Evolutionary conservation across 2,888 invertebrate species (phyloP).

Genomic region (Sicus ferrugineus): DNA sequence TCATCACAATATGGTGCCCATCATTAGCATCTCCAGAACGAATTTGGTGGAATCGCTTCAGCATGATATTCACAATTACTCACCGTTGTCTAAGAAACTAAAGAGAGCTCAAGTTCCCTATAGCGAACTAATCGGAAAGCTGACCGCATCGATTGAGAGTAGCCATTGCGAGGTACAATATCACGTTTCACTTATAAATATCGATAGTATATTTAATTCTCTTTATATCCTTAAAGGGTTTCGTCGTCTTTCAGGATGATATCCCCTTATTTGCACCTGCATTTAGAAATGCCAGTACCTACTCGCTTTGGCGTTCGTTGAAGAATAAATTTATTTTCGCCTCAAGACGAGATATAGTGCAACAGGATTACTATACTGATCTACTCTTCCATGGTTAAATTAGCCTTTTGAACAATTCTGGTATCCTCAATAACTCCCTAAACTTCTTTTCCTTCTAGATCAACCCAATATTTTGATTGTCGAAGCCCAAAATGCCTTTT

Average conservation of each 20-base stretch:
- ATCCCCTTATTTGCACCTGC: conserved; percentile 49
- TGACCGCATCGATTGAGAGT: conserved; percentile 39
- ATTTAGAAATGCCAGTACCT: conserved; percentile 51
- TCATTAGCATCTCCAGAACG: no score
- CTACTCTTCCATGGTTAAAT: no score
- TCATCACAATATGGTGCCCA: no score
- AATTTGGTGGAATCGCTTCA: no score
- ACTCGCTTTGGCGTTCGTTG: conserved; percentile 52
- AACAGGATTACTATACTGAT: no score
- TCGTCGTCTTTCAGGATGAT: conserved; percentile 56
- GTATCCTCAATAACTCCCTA: no score
- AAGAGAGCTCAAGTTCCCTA: background rate
- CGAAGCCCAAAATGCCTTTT: no score
- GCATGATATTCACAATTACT: no score
- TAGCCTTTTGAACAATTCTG: no score
- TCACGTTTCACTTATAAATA: conserved; percentile 12
- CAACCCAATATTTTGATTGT: no score
- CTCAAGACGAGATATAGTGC: conserved; percentile 46
- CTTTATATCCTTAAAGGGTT: conserved; percentile 36
- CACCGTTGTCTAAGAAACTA: no score
- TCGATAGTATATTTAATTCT: background rate
- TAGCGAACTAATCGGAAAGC: background rate
- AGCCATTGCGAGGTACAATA: conserved; percentile 42
- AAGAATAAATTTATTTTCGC: conserved; percentile 51
- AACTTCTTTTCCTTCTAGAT: no score